Conservation (phyloP, 2,113 vertebrate species). For the Paracanthobrama guichenoti region DNA sequence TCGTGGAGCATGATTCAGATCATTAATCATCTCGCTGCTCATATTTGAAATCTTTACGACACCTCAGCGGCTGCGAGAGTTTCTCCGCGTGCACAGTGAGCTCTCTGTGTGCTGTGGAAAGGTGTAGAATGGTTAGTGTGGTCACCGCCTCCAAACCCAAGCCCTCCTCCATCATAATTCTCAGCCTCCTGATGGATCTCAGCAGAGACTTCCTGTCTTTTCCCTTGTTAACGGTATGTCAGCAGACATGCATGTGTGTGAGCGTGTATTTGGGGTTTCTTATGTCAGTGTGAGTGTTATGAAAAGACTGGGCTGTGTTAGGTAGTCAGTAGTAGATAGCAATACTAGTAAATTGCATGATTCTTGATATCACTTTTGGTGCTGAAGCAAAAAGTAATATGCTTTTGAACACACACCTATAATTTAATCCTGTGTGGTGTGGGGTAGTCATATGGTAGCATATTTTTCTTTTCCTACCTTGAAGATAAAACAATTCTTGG, state of each 20-base stretch:
- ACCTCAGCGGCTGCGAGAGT: conserved; percentile 46
- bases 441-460: neutral
- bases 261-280: conserved; percentile 27
- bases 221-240: conserved; percentile 58
- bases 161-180: conserved; percentile 36
- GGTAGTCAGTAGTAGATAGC: neutral
- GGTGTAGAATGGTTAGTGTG: conserved; percentile 48
- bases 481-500: neutral
- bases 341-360: neutral
- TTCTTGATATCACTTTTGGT: neutral
- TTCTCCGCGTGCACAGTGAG: conserved; percentile 47
- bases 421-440: neutral
- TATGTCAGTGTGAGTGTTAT: conserved; percentile 29
- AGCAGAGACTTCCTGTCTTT: conserved; percentile 61
- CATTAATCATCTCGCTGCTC: conserved; percentile 53
- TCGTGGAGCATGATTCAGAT: conserved; percentile 46
- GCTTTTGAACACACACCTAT: neutral
- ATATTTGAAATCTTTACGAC: conserved; percentile 50
- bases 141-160: conserved; percentile 13
- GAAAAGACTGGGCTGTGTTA: neutral
- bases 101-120: conserved; percentile 48
- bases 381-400: neutral
- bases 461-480: neutral
- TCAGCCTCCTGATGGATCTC: conserved; percentile 59
- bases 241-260: conserved; percentile 41